Base-by-base conservation (phyloP, 1,140 invertebrate genomes). In the Drosophila varians region DNA sequence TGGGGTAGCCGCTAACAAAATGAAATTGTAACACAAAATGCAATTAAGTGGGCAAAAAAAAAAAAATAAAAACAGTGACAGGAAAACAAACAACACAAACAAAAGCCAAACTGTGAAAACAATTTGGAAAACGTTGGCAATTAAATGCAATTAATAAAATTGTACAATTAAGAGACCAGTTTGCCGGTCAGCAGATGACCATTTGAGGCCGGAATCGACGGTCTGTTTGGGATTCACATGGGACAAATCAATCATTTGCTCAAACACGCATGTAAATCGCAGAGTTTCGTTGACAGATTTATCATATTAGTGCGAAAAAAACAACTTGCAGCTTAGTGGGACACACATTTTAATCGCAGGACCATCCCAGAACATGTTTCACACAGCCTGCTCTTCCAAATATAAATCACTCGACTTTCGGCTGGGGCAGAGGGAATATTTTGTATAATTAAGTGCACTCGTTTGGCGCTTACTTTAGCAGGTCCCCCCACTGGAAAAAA, bases 81-180 rank as follows among this genome's bases (percentile, higher is more conserved):
- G 49, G 49, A 55, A 72, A 64, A 68, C 18, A 55, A 62, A 58
- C 25, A 75, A 5, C 31, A n/a, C 31, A 5, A 11, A 79, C 45
- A 72, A 76, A 82, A 72, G 47, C 31, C 34, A 31, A 16, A 61
- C 38, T 72, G 68, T 34, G 51, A 68, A 60, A 57, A 58, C 49
- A 77, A 64, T 65, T 73, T 75, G 53, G 69, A 57, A 76, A 80
- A 80, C 68, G 58, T 66, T 53, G 60, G 62, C 82, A 86, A 86
- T 86, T 86, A 86, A 86, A 65, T 54, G 68, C 76, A 86, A 86
- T 86, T 86, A 87, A 86, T 87, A 73, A 74, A 86, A 86, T 80
- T 86, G 76, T 80, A 61, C 82, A 87, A 86, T 87, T 86, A 79
- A 42, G 58, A 76, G 45, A 26, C 51, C 52, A 51, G 64, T 25